These are phyloP conservation scores for Passer montanus DNA, from an alignment of 2,113 vertebrate species.

Conservation along the genomic window DNA sequence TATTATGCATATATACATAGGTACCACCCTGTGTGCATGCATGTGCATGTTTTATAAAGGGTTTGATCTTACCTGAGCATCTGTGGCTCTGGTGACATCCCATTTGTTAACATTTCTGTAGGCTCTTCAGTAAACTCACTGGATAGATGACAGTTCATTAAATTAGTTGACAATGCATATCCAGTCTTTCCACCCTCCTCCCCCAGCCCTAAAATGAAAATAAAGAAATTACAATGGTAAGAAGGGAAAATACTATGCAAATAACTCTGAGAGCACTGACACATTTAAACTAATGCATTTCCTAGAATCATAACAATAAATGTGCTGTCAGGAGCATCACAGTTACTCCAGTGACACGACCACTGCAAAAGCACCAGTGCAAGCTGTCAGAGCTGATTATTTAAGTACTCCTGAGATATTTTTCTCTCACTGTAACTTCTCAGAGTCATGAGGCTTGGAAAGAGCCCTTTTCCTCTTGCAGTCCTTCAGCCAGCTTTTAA, in stretches of 20 bases:
- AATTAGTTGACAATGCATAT: constrained; percentile 28
- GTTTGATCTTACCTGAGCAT: constrained; percentile 43
- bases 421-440: neutral
- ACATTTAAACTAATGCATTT: constrained; percentile 10
- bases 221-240: constrained; percentile 13
- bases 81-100: constrained; percentile 6
- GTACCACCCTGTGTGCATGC: neutral
- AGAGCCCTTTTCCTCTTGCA: neutral
- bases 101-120: constrained; percentile 35
- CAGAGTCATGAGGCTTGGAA: neutral
- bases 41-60: neutral
- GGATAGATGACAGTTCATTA: constrained; percentile 58
- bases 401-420: neutral
- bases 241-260: constrained; percentile 27
- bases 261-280: constrained; percentile 19
- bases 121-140: neutral
- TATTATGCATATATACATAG: neutral
- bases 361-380: neutral
- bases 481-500: neutral
- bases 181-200: constrained; percentile 10
- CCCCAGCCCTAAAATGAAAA: constrained; percentile 26
- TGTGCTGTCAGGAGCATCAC: neutral
- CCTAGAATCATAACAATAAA: neutral
- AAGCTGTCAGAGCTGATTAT: neutral
- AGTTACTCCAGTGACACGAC: neutral